Evolutionary conservation across 2,888 invertebrate genomes (phyloP), one percentile per base, ranked within the genome.

Genomic region (Antheraea yamamai): DNA sequence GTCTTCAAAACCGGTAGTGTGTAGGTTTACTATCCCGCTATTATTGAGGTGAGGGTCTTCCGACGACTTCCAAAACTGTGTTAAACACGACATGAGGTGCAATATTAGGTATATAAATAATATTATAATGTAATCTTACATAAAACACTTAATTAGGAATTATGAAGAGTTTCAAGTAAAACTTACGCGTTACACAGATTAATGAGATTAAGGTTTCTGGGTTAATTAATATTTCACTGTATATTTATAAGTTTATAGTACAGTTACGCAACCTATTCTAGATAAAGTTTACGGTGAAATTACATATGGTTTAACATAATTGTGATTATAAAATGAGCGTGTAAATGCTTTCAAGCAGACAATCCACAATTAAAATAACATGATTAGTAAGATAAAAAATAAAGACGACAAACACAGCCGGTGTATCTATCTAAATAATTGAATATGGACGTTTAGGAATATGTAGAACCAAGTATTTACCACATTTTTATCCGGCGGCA

Each of bases 11-110:
- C 87, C 85, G 81, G 88, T 84, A 83, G 78, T 79, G 76, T 77
- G 76, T 77, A 71, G 78, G 79, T 78, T 74, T 75, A 30, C 39
- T 73, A 68, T 73, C 76, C 77, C 74, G 78, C 78, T 78, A 78
- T 79, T 78, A 91, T 87, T 82, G 86, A 87, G 92, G 93, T 93
- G 92, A 94, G 88, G 93, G 93, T 85, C 89, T 86, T 76, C 86
- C 72, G 78, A 83, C 80, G 77, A 79, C 87, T 86, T 85, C 87
- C 81, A 80, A 88, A 88, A 81, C 80, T 76, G 73, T 78, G 78
- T 79, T 72, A 79, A 76, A 83, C 82, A 84, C 20, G 39, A 70
- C 16, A 20, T n/a, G 20, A n/a, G 10, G 12, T 70, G 39, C 39
- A 39, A 70, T 66, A 30, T 66, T 61, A 61, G 61, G 10, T n/a